These are phyloP conservation scores for Rugalucina vietnamica DNA, from an alignment of 2,888 invertebrate genomes.

Conservation along the genomic window DNA sequence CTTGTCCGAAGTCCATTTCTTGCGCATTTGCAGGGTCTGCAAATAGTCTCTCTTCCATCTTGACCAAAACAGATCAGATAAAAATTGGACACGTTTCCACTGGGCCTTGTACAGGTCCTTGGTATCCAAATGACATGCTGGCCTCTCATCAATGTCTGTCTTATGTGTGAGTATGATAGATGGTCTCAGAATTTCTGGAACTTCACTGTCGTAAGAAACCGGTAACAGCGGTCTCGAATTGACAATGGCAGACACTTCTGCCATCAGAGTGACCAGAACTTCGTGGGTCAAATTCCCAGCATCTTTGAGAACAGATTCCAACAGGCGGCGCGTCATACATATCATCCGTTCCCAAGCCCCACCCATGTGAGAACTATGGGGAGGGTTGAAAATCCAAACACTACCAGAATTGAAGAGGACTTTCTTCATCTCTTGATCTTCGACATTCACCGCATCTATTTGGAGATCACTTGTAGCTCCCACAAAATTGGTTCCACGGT, in stretches of 20 bases:
- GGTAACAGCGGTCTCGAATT: conserved; percentile 44
- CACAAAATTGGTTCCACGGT: conserved; percentile 37
- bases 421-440: neutral
- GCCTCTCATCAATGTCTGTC: neutral
- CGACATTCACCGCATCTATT: conserved; percentile 23
- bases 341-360: conserved; percentile 52
- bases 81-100: conserved; percentile 48
- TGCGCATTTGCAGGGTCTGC: conserved; percentile 37
- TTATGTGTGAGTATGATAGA: conserved; percentile 25
- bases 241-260: conserved; percentile 49
- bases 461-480: conserved; percentile 12
- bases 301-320: conserved; percentile 25
- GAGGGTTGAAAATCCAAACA: conserved; percentile 35
- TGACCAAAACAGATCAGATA: conserved; percentile 54
- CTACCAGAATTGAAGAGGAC: conserved; percentile 11
- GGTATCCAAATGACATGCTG: neutral
- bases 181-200: conserved; percentile 27
- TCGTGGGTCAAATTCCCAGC: conserved; percentile 43
- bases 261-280: conserved; percentile 46
- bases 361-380: conserved; percentile 22
- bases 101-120: conserved; percentile 49
- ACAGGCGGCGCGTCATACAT: conserved; percentile 28
- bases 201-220: conserved; percentile 26
- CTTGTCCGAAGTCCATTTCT: conserved; percentile 36
- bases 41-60: conserved; percentile 47